phyloP scores from a whole-genome alignment of 2,113 vertebrate genomes.

The Zapus hudsonius region DNA sequence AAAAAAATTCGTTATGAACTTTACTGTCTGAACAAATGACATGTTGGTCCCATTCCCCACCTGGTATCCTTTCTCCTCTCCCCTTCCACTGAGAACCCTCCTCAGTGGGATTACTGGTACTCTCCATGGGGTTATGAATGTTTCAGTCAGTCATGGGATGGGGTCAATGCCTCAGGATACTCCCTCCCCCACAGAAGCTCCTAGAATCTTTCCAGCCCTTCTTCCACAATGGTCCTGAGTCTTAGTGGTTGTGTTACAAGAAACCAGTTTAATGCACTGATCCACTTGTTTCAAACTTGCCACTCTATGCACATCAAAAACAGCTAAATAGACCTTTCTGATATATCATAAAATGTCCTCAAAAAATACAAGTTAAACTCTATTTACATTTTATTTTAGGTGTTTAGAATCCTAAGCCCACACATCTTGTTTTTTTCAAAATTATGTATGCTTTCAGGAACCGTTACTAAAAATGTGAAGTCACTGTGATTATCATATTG shows the following conservation, averaged over 20 bases:
- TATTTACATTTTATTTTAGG: not conserved
- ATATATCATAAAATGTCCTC: slow-evolving; percentile 24
- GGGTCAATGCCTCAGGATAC: too few species aligned
- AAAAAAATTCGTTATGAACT: too few species aligned
- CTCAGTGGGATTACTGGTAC: too few species aligned
- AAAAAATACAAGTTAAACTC: not conserved
- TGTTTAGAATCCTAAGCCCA: not conserved
- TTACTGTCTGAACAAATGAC: too few species aligned
- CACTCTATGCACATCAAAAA: not conserved
- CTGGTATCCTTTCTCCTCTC: too few species aligned
- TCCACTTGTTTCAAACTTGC: not conserved
- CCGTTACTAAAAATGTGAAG: not conserved
- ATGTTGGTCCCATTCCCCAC: too few species aligned
- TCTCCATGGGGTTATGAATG: too few species aligned
- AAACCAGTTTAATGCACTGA: not conserved
- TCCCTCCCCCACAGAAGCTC: too few species aligned
- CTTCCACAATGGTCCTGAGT: too few species aligned
- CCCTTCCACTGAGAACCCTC: too few species aligned
- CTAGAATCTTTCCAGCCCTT: too few species aligned
- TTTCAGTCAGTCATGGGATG: too few species aligned
- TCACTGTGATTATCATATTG: not conserved
- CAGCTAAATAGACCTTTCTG: not conserved
- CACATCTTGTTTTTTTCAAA: slow-evolving; percentile 16
- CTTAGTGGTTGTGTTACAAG: not conserved
- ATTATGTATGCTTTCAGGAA: not conserved